phyloP scores from a whole-genome alignment of 2,888 invertebrate species.

The Drosophila quinaria region DNA sequence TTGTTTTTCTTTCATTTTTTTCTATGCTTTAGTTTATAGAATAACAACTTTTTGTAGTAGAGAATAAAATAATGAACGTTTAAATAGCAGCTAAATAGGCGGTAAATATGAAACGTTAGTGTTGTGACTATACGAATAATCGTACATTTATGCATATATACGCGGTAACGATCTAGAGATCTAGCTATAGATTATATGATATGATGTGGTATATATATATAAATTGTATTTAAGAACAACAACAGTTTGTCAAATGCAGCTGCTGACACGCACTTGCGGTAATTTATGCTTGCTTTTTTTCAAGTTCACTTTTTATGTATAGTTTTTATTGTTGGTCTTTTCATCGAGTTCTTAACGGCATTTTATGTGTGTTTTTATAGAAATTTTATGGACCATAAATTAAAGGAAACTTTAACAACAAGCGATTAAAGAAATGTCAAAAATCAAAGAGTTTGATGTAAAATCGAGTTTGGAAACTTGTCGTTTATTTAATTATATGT shows the following conservation, averaged over 20 bases:
- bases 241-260: slow-evolving; percentile 13
- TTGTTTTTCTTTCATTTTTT: slow-evolving; percentile 29
- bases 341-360: slow-evolving; percentile 25
- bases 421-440: slow-evolving; percentile 38
- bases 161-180: slow-evolving; percentile 35
- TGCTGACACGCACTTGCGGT: slow-evolving; percentile 1
- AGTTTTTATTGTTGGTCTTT: slow-evolving; percentile 27
- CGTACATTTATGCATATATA: slow-evolving; percentile 33
- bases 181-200: slow-evolving; percentile 45
- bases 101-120: slow-evolving; percentile 72
- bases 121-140: slow-evolving; percentile 71
- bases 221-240: slow-evolving; percentile 23
- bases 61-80: slow-evolving; percentile 29
- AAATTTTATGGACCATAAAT: slow-evolving; percentile 75
- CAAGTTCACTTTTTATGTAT: slow-evolving; percentile 9
- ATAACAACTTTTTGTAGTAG: slow-evolving; percentile 43
- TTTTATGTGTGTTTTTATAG: slow-evolving; percentile 55
- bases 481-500: slow-evolving; percentile 31
- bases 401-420: slow-evolving; percentile 39
- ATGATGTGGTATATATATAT: slow-evolving; percentile 36
- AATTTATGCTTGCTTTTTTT: slow-evolving; percentile 24
- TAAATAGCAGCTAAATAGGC: slow-evolving; percentile 51
- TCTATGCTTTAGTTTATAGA: slow-evolving; percentile 5
- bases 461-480: slow-evolving; percentile 36
- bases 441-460: slow-evolving; percentile 34